Evolutionary conservation across 1,140 invertebrate species (phyloP).

Genomic region (Diabrotica undecimpunctata): DNA sequence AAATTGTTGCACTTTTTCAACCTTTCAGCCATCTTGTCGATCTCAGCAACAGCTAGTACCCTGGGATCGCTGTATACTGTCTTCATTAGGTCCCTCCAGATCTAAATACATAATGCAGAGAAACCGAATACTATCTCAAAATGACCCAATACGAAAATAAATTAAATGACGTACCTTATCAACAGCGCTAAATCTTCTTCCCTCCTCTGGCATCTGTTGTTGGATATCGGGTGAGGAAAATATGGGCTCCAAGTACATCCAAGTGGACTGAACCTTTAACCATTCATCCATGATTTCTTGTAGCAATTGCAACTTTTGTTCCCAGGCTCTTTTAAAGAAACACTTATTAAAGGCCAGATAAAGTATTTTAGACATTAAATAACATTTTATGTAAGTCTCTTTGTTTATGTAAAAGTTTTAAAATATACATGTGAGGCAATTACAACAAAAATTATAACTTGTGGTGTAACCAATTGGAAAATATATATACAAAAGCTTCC

Average conservation of each 20-base stretch:
- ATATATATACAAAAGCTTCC: too few species aligned
- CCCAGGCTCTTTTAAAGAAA: slow-evolving; percentile 63
- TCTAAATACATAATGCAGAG: slow-evolving; percentile 44
- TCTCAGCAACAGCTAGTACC: slow-evolving; percentile 81
- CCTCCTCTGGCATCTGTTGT: slow-evolving; percentile 91
- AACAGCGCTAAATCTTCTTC: slow-evolving; percentile 83
- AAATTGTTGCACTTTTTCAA: slow-evolving; percentile 85
- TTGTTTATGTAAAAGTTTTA: too few species aligned
- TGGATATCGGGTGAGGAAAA: slow-evolving; percentile 98
- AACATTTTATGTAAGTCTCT: too few species aligned
- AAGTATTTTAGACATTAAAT: too few species aligned
- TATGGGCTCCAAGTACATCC: slow-evolving; percentile 97
- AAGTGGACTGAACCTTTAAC: slow-evolving; percentile 92
- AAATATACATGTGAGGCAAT: too few species aligned
- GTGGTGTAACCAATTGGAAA: too few species aligned
- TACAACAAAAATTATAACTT: too few species aligned
- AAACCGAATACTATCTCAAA: too few species aligned
- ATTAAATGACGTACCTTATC: slow-evolving; percentile 63
- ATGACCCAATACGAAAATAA: too few species aligned
- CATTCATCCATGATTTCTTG: slow-evolving; percentile 95
- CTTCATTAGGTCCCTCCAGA: slow-evolving; percentile 95
- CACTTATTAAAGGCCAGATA: too few species aligned
- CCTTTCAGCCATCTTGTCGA: slow-evolving; percentile 90
- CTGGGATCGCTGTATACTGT: slow-evolving; percentile 70
- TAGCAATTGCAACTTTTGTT: slow-evolving; percentile 68